Evolutionary conservation across 2,113 vertebrate genomes (phyloP).

Genomic region (Phalacrocorax brasilianus): DNA sequence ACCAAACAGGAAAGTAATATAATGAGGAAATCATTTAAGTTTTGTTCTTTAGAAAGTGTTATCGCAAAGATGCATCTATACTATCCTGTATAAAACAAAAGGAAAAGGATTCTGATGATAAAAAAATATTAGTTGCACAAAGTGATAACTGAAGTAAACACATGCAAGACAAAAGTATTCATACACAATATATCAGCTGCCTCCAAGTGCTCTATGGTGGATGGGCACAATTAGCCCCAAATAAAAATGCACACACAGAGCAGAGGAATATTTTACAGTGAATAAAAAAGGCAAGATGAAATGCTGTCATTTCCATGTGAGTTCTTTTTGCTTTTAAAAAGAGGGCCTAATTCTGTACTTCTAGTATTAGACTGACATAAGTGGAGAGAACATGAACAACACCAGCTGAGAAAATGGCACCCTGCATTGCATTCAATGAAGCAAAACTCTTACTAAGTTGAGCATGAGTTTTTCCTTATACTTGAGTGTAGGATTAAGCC

Average conservation of each 20-base stretch:
- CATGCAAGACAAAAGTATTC: neutral
- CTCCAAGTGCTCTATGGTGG: neutral
- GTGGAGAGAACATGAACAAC: conserved; percentile 5
- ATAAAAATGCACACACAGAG: neutral
- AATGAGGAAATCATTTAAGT: neutral
- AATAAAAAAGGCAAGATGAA: neutral
- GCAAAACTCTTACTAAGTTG: conserved; percentile 44
- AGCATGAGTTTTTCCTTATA: neutral
- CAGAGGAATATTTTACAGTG: neutral
- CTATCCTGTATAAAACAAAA: neutral
- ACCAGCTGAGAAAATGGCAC: conserved; percentile 38
- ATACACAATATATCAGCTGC: neutral
- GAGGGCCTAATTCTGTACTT: neutral
- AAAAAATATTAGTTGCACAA: neutral
- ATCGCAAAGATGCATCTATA: neutral
- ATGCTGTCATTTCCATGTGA: neutral
- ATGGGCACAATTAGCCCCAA: neutral
- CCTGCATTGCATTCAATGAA: conserved; percentile 8
- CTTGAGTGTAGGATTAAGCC: neutral
- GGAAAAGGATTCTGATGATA: neutral
- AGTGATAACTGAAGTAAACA: neutral
- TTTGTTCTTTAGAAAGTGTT: neutral
- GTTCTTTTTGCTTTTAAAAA: conserved; percentile 16
- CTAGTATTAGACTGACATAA: conserved; percentile 14
- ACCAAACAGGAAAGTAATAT: neutral